Evolutionary conservation across 2,797 vertebrate genomes (phyloP).

Genomic region (Staurois parvus): DNA sequence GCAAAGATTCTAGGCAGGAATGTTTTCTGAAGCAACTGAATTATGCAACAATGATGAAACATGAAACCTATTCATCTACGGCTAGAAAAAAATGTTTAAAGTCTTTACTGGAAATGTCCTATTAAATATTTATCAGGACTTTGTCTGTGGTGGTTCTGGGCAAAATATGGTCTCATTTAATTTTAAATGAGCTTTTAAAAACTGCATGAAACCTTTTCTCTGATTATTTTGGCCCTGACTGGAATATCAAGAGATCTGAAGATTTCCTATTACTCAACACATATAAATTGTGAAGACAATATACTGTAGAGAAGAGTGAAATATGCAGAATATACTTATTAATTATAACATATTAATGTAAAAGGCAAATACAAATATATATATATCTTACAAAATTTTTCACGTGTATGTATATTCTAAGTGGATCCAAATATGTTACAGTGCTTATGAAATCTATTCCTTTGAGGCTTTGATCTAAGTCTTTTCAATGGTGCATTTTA

Average conservation of each 20-base stretch:
- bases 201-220: not conserved
- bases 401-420: not conserved
- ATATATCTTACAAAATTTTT: not conserved
- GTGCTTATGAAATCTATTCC: too few relatives aligned
- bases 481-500: too few relatives aligned
- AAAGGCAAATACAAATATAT: too few relatives aligned
- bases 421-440: not conserved
- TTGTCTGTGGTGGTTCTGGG: not conserved
- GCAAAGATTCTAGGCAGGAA: not conserved
- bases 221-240: constrained; percentile 1
- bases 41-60: not conserved
- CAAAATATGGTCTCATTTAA: not conserved
- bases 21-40: constrained; percentile 10
- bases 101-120: not conserved
- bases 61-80: not conserved
- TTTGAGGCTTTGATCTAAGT: too few relatives aligned
- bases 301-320: not conserved
- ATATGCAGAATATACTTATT: not conserved
- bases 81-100: not conserved
- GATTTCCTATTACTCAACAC: not conserved
- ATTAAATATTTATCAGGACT: constrained; percentile 8
- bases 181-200: not conserved
- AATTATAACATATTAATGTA: not conserved
- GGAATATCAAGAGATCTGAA: not conserved
- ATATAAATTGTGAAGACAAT: not conserved